phyloP scores from a whole-genome alignment of 2,113 vertebrate genomes.

The Gorsachius goisagi region DNA sequence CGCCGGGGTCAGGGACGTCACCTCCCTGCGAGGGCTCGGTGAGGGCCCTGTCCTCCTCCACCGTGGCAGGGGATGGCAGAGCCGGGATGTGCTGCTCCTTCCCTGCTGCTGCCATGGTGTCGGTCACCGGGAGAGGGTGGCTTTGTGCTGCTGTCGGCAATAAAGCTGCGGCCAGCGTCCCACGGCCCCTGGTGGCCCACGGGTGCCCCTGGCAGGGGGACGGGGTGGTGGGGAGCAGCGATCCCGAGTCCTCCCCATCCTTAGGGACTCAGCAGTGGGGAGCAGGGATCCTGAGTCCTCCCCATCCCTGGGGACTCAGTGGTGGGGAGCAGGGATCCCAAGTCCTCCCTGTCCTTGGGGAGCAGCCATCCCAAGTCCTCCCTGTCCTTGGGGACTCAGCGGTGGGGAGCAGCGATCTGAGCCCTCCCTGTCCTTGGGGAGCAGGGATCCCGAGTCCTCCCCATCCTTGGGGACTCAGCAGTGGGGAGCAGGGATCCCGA shows the following conservation, averaged over 20 bases:
- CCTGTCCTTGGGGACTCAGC: too few relatives aligned
- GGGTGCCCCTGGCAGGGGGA: neutral
- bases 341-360: neutral
- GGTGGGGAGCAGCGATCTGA: too few relatives aligned
- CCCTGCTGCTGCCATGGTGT: neutral
- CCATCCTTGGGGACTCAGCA: too few relatives aligned
- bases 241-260: neutral
- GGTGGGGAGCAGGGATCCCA: neutral
- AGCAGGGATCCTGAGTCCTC: neutral
- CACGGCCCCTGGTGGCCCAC: neutral
- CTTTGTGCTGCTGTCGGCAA: neutral
- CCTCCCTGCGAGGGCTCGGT: accelerated
- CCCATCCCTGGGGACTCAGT: neutral
- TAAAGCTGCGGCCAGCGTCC: accelerated
- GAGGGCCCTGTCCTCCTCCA: accelerated
- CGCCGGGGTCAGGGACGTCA: neutral
- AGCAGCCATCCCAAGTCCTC: neutral
- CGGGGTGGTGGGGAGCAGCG: neutral
- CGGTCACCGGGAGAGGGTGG: neutral
- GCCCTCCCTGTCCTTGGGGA: too few relatives aligned
- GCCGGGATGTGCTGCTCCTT: accelerated
- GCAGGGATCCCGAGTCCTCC: too few relatives aligned
- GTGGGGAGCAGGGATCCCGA: too few relatives aligned
- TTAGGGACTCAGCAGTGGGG: too few relatives aligned
- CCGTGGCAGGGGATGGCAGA: neutral